Evolutionary conservation across 92 coral and sea anemone genomes (phyloP), one percentile per base, ranked within the genome.

Genomic region (Metridium senile): DNA sequence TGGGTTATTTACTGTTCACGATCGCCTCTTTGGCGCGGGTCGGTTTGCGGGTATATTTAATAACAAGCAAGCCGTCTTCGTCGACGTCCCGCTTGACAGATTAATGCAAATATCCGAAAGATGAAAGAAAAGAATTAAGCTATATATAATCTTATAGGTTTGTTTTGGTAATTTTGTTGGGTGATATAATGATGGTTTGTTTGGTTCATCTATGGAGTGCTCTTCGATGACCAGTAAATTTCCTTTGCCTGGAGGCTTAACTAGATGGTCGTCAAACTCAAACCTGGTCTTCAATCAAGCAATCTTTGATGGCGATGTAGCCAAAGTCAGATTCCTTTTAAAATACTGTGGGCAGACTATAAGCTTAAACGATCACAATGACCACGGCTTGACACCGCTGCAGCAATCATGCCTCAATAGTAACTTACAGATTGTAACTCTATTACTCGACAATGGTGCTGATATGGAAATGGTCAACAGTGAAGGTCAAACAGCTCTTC

Each of bases 381-480:
- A 58, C 27, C 74, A 56, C 33, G 97, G 97, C n/a, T 33, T 87
- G 76, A 91, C 89, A 7, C 93, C 97, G 59, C 53, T 91, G 22
- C 97, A 91, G 47, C 97, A 91, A 63, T 88, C 92, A 47, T 91
- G 97, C 71, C 68, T 84, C 28, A 86, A 79, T 46, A 89, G 90
- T 1, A 88, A 88, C 58, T 57, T 81, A 19, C 62, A 64, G 3
- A 58, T 91, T 32, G 89, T 88, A 1, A 87, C 81, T 72, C 29
- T 80, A 21, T 82, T 91, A 45, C 62, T 91, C 19, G 93, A 91
- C 46, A 74, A 85, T 74, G 97, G 93, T 35, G 93, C 93, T 0
- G 77, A 83, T 62, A 68, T 88, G 61, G 97, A 91, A 58, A 59
- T 58, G 19, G 82, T 74, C 31, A 89, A 88, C 76, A 46, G 72